Conservation (phyloP, 2,797 vertebrate genomes). For the Acomys russatus region DNA sequence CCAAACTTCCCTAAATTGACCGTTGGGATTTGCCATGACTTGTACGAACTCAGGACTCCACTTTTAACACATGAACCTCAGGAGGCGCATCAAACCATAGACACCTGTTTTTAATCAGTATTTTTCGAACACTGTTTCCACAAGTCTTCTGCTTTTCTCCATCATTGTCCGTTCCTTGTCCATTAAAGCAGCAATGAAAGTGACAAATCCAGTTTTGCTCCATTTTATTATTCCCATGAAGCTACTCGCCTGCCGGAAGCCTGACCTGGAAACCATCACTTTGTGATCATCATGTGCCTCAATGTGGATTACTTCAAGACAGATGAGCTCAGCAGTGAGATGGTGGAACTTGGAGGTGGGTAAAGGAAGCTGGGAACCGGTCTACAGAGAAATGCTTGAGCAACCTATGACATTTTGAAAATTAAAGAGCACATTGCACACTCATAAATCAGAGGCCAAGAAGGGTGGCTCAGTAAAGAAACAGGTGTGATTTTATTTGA, state of each 20-base stretch:
- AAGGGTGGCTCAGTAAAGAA: constrained; percentile 16
- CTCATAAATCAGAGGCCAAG: background rate
- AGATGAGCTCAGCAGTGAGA: background rate
- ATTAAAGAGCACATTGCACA: background rate
- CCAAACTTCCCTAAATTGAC: background rate
- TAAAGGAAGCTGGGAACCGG: background rate
- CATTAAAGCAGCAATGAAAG: background rate
- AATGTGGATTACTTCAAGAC: background rate
- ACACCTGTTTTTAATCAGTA: background rate
- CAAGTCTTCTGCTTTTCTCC: background rate
- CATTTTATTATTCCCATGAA: background rate
- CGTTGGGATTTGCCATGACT: too few species aligned
- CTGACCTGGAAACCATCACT: background rate
- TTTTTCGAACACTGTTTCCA: background rate
- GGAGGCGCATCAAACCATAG: background rate
- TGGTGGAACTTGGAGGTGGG: rapidly evolving
- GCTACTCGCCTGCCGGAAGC: background rate
- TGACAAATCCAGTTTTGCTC: background rate
- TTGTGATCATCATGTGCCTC: too few species aligned
- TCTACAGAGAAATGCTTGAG: background rate
- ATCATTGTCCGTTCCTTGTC: background rate
- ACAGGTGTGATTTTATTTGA: background rate
- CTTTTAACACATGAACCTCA: background rate
- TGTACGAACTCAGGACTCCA: background rate
- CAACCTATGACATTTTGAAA: background rate